phyloP scores from a whole-genome alignment of 2,113 vertebrate genomes.

The Poecile atricapillus region DNA sequence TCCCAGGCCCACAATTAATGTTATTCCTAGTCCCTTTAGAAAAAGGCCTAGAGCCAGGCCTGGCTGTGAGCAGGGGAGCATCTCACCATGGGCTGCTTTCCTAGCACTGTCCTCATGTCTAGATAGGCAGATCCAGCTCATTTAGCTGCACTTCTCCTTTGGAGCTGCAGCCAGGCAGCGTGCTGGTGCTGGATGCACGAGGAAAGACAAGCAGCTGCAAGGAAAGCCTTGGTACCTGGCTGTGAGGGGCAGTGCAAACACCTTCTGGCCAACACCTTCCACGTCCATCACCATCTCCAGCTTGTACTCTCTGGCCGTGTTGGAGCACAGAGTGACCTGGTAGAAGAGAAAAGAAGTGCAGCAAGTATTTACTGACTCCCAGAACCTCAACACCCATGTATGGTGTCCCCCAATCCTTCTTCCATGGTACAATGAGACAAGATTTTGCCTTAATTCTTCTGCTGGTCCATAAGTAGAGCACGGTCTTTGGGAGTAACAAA shows the following conservation, averaged over 20 bases:
- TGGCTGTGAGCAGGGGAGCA: neutral
- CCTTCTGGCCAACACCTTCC: slow-evolving; percentile 77
- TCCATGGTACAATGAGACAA: neutral
- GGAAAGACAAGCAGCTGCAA: neutral
- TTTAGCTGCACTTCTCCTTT: neutral
- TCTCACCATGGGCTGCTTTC: neutral
- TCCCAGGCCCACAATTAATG: neutral
- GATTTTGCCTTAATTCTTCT: neutral
- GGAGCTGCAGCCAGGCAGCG: neutral
- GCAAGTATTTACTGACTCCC: neutral
- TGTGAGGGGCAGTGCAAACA: slow-evolving; percentile 77
- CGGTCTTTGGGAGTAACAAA: neutral
- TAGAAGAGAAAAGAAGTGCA: neutral
- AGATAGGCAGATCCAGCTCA: neutral
- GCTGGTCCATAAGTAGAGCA: neutral
- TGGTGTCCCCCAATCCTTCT: neutral
- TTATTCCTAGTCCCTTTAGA: neutral
- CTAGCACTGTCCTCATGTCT: neutral
- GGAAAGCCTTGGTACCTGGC: slow-evolving; percentile 72
- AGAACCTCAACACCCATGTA: neutral
- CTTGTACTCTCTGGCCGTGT: slow-evolving; percentile 76
- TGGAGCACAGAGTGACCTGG: slow-evolving; percentile 90
- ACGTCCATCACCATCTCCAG: slow-evolving; percentile 81
- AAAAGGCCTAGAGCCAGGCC: neutral
- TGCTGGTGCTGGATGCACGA: accelerated